These are phyloP conservation scores for Melanostoma mellinum DNA, from an alignment of 2,888 invertebrate species.

Conservation along the genomic window DNA sequence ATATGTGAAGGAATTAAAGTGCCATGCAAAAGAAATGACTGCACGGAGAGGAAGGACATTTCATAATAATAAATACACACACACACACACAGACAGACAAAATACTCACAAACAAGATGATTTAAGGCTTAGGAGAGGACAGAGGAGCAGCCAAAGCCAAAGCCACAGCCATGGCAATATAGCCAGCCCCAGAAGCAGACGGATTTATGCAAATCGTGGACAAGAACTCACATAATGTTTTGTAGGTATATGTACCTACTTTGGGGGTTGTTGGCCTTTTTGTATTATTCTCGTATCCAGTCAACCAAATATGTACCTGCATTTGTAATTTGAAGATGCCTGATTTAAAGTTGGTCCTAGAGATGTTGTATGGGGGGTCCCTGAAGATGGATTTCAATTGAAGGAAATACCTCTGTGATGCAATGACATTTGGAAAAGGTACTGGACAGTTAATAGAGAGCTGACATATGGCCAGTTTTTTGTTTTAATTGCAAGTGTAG, in stretches of 20 bases:
- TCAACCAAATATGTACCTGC: too few species aligned
- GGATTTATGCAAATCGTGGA: constrained; percentile 31
- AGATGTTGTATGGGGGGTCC: too few species aligned
- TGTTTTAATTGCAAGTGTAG: too few species aligned
- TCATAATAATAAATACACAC: constrained; percentile 60
- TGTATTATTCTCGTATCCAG: background rate
- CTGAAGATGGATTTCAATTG: too few species aligned
- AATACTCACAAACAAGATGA: constrained; percentile 13
- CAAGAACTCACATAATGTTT: constrained; percentile 12
- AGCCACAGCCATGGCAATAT: too few species aligned
- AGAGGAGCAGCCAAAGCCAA: background rate
- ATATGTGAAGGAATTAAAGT: constrained; percentile 67
- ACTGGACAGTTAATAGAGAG: too few species aligned
- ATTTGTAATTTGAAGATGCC: too few species aligned
- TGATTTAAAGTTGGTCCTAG: too few species aligned
- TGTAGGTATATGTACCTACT: background rate
- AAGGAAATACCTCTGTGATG: too few species aligned
- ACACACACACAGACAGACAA: background rate
- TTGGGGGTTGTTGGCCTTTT: constrained; percentile 43
- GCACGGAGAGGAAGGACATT: constrained; percentile 48
- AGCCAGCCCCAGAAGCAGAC: background rate
- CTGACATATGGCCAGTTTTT: too few species aligned
- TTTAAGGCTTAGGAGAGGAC: background rate
- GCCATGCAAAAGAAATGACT: constrained; percentile 47
- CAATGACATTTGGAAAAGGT: too few species aligned